Evolutionary conservation across 2,113 vertebrate species (phyloP).

Genomic region (Procavia capensis): DNA sequence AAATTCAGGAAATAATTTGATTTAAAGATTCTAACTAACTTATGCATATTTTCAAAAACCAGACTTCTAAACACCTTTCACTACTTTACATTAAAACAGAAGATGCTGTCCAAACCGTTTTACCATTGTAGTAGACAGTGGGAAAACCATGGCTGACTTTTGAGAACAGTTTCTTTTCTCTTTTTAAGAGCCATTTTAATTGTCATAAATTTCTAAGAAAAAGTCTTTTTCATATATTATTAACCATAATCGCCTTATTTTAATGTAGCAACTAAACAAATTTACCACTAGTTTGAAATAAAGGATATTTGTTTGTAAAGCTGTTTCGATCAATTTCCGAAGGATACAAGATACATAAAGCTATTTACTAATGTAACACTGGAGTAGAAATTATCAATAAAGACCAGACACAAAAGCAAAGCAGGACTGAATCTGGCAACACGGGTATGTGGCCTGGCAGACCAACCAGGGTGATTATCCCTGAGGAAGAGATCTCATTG

Average conservation of each 20-base stretch:
- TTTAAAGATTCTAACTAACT: slow-evolving; percentile 46
- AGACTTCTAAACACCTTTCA: slow-evolving; percentile 42
- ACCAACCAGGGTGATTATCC: not conserved
- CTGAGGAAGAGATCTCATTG: not conserved
- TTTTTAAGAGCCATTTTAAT: slow-evolving; percentile 5
- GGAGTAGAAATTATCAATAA: not conserved
- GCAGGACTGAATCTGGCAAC: not conserved
- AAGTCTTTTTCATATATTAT: not conserved
- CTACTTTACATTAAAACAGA: not conserved
- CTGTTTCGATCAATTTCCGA: slow-evolving; percentile 29
- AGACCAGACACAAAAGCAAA: not conserved
- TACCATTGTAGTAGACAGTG: slow-evolving; percentile 32
- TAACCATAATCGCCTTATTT: not conserved
- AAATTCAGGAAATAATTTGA: not conserved
- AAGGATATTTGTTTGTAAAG: slow-evolving; percentile 20
- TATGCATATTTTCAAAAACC: slow-evolving; percentile 47
- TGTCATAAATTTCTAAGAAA: slow-evolving; percentile 15
- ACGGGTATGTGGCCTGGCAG: not conserved
- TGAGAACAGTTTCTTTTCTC: slow-evolving; percentile 45
- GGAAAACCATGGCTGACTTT: slow-evolving; percentile 12
- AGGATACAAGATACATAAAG: not conserved
- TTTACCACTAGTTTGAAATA: slow-evolving; percentile 21
- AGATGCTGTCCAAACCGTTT: slow-evolving; percentile 37
- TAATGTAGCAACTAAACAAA: slow-evolving; percentile 24
- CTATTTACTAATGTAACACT: not conserved